Evolutionary conservation across 2,113 vertebrate genomes (phyloP).

Genomic region (Hemichromis elongatus): DNA sequence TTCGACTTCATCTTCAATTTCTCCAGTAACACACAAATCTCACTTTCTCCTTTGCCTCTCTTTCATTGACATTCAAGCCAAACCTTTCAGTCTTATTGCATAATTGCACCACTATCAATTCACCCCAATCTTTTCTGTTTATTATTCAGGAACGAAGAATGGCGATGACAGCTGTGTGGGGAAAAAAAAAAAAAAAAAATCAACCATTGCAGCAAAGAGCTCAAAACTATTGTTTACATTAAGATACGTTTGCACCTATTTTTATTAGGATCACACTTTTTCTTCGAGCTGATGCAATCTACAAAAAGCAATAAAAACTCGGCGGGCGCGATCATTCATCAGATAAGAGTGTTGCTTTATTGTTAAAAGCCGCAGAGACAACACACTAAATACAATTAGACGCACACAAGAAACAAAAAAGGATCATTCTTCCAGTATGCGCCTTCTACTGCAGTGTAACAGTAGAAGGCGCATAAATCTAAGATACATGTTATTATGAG

Average conservation of each 20-base stretch:
- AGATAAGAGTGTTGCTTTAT: conserved; percentile 23
- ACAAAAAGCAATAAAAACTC: conserved; percentile 59
- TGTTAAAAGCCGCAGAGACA: conserved; percentile 35
- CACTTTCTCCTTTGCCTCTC: neutral
- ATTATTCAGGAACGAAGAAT: neutral
- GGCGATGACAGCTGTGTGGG: neutral
- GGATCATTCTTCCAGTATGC: neutral
- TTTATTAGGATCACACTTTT: conserved; percentile 50
- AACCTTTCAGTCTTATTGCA: neutral
- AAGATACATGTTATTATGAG: neutral
- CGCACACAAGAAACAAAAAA: neutral
- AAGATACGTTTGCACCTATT: conserved; percentile 38
- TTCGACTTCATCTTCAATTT: neutral
- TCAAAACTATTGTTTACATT: conserved; percentile 23
- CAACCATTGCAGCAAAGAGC: neutral
- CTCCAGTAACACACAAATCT: neutral
- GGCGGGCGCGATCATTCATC: conserved; percentile 53
- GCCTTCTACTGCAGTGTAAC: neutral
- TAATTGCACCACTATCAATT: neutral
- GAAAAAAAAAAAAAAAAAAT: neutral
- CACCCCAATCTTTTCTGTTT: neutral
- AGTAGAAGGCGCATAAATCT: neutral
- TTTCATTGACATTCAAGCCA: neutral
- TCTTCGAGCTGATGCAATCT: conserved; percentile 56
- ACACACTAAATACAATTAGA: conserved; percentile 8